Evolutionary conservation across 2,888 invertebrate species (phyloP), one percentile per base, ranked within the genome.

Genomic region (Andricus curvator): DNA sequence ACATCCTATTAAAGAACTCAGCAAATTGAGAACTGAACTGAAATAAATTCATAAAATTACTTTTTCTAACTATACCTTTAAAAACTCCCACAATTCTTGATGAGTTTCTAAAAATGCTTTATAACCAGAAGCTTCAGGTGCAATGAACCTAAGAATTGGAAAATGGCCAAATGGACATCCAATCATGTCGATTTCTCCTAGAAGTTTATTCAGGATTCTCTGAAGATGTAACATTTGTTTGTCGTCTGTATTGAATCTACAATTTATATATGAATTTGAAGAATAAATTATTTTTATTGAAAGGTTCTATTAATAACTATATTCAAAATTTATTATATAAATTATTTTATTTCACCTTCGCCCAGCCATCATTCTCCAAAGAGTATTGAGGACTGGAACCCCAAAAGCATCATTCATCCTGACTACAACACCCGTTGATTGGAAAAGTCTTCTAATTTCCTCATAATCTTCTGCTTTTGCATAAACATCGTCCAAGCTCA

Each of bases 351-450:
- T 74, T 37, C 77, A 92, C 92, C 92, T 91, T 88, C 90, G 95
- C 2, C 97, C 96, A 8, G 97, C 96, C 94, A 97, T 94, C 96
- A 97, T 96, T 76, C 95, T 95, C 97, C 97, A 97, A 0, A 97
- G 91, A 0, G 96, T 96, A 87, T 97, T 97, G 11, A 97, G 92
- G 33, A 97, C 95, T 83, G 96, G 96, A 0, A 97, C 95, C 33
- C 95, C 96, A 87, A 97, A 97, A 78, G 96, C 94, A 80, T 96
- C 95, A 80, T 96, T 95, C 95, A 97, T 96, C 83, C 95, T 94
- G 0, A 96, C 93, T 0, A 95, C 90, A 0, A 94, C 94, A 65
- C 94, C 93, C 13, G 84, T 66, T 15, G 86, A 78, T 78, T 85
- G 86, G 15, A 86, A 84, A 4, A 88, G 85, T 77, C 84, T 86